Evolutionary conservation across 2,888 invertebrate genomes (phyloP).

Genomic region (Oasisia sp.): DNA sequence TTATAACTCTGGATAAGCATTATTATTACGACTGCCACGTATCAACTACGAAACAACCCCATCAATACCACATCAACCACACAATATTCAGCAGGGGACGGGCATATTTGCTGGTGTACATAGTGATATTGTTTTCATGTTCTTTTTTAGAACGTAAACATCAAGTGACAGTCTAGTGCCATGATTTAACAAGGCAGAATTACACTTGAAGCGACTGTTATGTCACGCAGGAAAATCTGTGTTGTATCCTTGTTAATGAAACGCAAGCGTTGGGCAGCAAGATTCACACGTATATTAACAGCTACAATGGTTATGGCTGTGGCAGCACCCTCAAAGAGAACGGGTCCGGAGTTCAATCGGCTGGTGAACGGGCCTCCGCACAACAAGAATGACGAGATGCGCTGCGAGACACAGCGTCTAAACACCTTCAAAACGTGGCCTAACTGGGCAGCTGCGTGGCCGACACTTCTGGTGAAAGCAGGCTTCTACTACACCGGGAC

Average conservation of each 20-base stretch:
- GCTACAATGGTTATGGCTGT: background rate
- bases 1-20: too few species aligned
- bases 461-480: background rate
- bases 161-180: background rate
- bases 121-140: too few species aligned
- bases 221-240: background rate
- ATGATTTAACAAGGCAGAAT: background rate
- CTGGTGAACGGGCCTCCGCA: background rate
- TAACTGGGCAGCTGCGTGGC: constrained; percentile 1
- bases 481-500: background rate
- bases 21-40: too few species aligned
- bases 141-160: background rate
- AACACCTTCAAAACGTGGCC: background rate
- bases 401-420: background rate
- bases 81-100: too few species aligned
- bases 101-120: too few species aligned
- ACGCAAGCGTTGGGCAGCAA: background rate
- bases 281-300: background rate
- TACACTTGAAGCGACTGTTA: background rate
- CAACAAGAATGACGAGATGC: background rate
- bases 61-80: too few species aligned
- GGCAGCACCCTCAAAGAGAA: background rate
- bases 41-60: too few species aligned
- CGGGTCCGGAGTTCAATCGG: background rate
- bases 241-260: background rate